A percentile compares a stretch with the other conserved stretches of the same genome.
These are phyloP conservation scores for Caenorhabditis sulstoni DNA, from an alignment of 2,888 invertebrate genomes.

Conservation along the genomic window DNA sequence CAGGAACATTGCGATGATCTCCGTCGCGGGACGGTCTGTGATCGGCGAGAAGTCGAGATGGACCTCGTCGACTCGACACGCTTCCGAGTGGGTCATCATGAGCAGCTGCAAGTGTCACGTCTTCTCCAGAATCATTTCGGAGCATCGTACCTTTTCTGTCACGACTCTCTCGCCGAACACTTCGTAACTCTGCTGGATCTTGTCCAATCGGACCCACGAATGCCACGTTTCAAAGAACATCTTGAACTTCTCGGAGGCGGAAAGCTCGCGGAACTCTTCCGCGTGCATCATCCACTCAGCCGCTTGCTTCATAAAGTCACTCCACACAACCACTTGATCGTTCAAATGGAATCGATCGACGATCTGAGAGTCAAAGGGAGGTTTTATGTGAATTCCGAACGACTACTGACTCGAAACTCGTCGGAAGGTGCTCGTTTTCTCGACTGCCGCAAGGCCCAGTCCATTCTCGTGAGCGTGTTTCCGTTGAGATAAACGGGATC, in stretches of 20 bases:
- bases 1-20: background rate
- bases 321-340: background rate
- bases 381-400: too few species aligned
- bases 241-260: constrained; percentile 2
- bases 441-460: background rate
- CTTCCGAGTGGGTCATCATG: background rate
- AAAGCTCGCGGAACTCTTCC: constrained; percentile 1
- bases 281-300: constrained; percentile 15
- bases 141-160: background rate
- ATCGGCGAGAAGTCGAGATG: background rate
- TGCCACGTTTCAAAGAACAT: constrained; percentile 4
- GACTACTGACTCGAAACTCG: too few species aligned
- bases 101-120: too few species aligned
- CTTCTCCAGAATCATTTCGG: too few species aligned
- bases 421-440: background rate
- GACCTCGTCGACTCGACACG: background rate
- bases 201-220: background rate
- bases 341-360: background rate
- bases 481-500: background rate
- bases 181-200: background rate
- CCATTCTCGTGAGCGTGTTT: background rate
- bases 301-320: background rate
- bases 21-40: background rate
- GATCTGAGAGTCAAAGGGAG: background rate
- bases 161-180: background rate